phyloP scores from a whole-genome alignment of 2,113 vertebrate genomes.

The Setophaga petechia region DNA sequence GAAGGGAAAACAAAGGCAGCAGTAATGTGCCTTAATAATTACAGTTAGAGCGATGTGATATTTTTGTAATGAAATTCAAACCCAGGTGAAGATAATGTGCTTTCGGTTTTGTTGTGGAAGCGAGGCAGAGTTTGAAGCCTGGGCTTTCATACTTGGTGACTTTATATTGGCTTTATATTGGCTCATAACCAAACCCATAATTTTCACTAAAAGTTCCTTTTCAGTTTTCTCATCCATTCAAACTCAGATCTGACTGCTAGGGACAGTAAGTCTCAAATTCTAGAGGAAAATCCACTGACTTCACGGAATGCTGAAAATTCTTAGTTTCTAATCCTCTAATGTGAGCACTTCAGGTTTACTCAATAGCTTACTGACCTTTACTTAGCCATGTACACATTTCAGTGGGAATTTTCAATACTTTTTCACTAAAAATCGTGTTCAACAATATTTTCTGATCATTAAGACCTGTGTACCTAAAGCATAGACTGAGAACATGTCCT shows the following conservation, averaged over 20 bases:
- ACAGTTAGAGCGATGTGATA: background rate
- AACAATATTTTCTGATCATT: slow-evolving; percentile 65
- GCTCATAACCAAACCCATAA: background rate
- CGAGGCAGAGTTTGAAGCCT: background rate
- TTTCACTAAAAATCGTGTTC: slow-evolving; percentile 66
- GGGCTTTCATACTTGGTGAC: background rate
- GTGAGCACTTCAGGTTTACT: slow-evolving; percentile 54
- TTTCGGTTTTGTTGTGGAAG: background rate
- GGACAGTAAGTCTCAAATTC: background rate
- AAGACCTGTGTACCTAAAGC: slow-evolving; percentile 53
- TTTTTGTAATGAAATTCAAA: background rate
- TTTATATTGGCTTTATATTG: background rate
- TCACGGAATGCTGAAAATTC: slow-evolving; percentile 37
- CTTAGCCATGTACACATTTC: slow-evolving; percentile 60
- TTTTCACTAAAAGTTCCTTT: background rate
- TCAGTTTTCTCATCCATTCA: background rate
- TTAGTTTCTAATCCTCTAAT: slow-evolving; percentile 42
- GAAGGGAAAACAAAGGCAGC: slow-evolving; percentile 4
- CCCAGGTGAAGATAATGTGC: background rate
- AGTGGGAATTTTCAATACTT: slow-evolving; percentile 58
- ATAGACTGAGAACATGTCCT: background rate
- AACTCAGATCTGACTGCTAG: background rate
- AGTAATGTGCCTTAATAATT: background rate
- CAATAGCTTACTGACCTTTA: slow-evolving; percentile 63
- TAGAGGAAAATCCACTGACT: background rate